Evolutionary conservation across 2,888 invertebrate genomes (phyloP), one percentile per base, ranked within the genome.

Genomic region (Galerucella pusilla): DNA sequence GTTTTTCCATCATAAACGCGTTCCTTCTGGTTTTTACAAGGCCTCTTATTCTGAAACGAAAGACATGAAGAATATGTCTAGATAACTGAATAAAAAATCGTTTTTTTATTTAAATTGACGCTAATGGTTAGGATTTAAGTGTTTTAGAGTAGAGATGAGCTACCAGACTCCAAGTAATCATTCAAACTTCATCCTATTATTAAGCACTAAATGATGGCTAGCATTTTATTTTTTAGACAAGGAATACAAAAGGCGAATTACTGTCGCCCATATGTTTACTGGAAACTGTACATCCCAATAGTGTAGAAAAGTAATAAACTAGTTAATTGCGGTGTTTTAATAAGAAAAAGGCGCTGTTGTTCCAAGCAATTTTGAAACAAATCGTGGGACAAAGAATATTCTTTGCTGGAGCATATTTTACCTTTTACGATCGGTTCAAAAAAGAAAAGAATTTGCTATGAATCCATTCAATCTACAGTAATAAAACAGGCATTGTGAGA

Each of bases 121-220:
- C 73, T 77, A 74, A 77, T 77, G 77, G 63, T 67, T 49, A 63
- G 66, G 70, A 54, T 61, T 66, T 69, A 69, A 77, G 73, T 65
- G 77, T 75, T 77, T 77, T 71, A 74, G 74, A 78, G 74, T 73
- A 28, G 80, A 74, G 74, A 73, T 77, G 61, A 73, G 75, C 61
- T 72, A 75, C 74, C 73, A 78, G 73, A 78, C 79, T 77, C 76
- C 57, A 65, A 71, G 78, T 78, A 81, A 83, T 83, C 80, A 80
- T 75, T 79, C 78, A 78, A 79, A 79, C 78, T 77, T 77, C 3
- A 77, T 73, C 7, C 16, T 57, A 57, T 57, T 57, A 20, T 9
- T 57, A 57, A 20, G 5, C 20, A 57, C 57, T 57, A 10, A 16
- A 57, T 9, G 10, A 20, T 57, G 6, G 7, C 9, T 57, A 35